phyloP scores from a whole-genome alignment of 2,888 invertebrate genomes.

The Atrina japonica region DNA sequence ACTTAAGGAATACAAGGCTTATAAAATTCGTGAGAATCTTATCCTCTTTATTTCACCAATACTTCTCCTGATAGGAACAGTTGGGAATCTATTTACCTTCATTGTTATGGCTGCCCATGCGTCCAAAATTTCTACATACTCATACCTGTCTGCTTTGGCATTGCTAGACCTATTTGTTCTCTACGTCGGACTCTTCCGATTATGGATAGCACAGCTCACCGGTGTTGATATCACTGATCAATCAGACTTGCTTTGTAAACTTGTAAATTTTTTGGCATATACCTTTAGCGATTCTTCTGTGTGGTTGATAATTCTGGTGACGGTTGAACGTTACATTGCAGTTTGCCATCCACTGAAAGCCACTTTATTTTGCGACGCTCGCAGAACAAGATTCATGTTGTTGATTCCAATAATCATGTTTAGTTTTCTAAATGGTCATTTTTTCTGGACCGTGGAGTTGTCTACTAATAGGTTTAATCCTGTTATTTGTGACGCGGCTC shows the following conservation, averaged over 20 bases:
- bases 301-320: slow-evolving; percentile 79
- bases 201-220: slow-evolving; percentile 77
- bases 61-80: slow-evolving; percentile 75
- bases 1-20: slow-evolving; percentile 34
- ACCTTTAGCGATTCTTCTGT: slow-evolving; percentile 77
- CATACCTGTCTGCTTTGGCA: slow-evolving; percentile 77
- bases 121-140: slow-evolving; percentile 77
- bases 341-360: slow-evolving; percentile 77
- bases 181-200: slow-evolving; percentile 76
- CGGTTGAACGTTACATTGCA: slow-evolving; percentile 78
- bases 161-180: slow-evolving; percentile 77
- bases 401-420: slow-evolving; percentile 67
- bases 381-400: slow-evolving; percentile 49
- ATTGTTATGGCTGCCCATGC: slow-evolving; percentile 74
- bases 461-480: slow-evolving; percentile 45
- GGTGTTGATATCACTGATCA: slow-evolving; percentile 67
- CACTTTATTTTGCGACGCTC: slow-evolving; percentile 66
- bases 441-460: slow-evolving; percentile 73
- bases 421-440: slow-evolving; percentile 72
- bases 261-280: slow-evolving; percentile 71
- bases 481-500: slow-evolving; percentile 57
- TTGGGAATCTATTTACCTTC: slow-evolving; percentile 79
- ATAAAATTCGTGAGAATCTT: slow-evolving; percentile 58
- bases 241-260: slow-evolving; percentile 73
- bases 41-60: slow-evolving; percentile 74